Base-by-base conservation (phyloP, 2,888 invertebrate species). In the Papilio elwesi region DNA sequence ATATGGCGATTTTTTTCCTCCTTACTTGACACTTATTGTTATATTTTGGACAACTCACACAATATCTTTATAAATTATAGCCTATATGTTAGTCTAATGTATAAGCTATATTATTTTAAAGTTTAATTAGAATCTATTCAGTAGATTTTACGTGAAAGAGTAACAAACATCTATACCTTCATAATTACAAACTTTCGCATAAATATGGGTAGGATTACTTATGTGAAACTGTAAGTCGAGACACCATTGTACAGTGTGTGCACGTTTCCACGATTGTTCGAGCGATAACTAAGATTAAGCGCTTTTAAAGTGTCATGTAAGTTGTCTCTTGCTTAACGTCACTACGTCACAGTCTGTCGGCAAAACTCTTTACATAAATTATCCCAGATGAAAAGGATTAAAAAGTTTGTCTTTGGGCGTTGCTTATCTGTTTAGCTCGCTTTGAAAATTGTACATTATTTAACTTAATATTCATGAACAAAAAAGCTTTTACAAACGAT, bases 311-410 rank as follows among this genome's bases (percentile, higher is more conserved):
- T 68, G 6, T 68, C 68, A 68, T 57, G 57, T 57, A 64, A 70
- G 36, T 70, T 70, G 53, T 55, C 55, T 48, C 55, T 49, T 53
- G n/a, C n/a, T n/a, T 53, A 70, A 64, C 26, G 53, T 53, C 49
- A 64, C 64, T 57, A 49, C 38, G 55, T 65, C 64, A 38, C 51
- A 62, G 43, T 36, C 48, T 65, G 57, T 67, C 62, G 36, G 75
- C 76, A 77, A 78, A 79, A 75, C 77, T 75, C 74, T 69, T 69
- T 78, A 76, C 78, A 82, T 81, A 79, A 81, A 78, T 78, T 76
- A 81, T 68, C 70, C 51, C 52, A 53, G 72, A 68, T 59, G 64
- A 55, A 75, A 75, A 75, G 75, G 75, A 78, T 75, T 75, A 69
- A 78, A 78, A 79, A 81, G 78, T 80, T 81, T 76, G 74, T 52